phyloP scores from a whole-genome alignment of 64 coral and sea anemone species.

The Stichodactyla helianthus region DNA sequence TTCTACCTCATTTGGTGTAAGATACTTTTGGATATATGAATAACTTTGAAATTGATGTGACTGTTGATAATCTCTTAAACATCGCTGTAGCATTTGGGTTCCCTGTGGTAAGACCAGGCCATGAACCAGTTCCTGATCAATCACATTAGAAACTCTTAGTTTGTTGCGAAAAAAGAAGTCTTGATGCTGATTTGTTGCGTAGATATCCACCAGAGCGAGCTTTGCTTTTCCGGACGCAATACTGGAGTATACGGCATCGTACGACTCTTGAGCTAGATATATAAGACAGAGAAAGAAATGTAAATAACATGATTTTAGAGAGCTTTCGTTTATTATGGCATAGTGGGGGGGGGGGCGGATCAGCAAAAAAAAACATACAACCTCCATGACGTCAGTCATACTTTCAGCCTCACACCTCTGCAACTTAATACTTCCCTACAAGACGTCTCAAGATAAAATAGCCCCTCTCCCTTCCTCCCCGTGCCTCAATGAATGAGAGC shows the following conservation, averaged over 20 bases:
- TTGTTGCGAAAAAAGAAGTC: constrained; percentile 49
- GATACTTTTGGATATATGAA: constrained; percentile 48
- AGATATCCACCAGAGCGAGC: constrained; percentile 72
- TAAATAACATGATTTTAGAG: too few species aligned
- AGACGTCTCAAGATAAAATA: too few species aligned
- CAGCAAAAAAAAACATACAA: too few species aligned
- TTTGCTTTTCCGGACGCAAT: constrained; percentile 49
- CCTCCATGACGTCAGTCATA: too few species aligned
- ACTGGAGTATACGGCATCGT: constrained; percentile 55
- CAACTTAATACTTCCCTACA: too few species aligned
- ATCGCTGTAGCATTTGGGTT: constrained; percentile 14
- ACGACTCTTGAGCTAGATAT: constrained; percentile 45
- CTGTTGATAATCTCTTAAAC: constrained; percentile 32
- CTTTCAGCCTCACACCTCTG: too few species aligned
- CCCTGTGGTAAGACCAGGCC: constrained; percentile 59
- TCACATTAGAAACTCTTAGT: constrained; percentile 37
- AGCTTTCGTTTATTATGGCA: too few species aligned
- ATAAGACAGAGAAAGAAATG: background rate
- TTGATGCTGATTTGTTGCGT: constrained; percentile 55
- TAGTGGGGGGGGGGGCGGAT: too few species aligned
- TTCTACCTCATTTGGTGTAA: constrained; percentile 39
- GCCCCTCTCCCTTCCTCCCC: too few species aligned
- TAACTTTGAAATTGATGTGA: constrained; percentile 52
- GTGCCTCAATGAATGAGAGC: too few species aligned
- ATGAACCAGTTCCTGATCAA: constrained; percentile 42